Evolutionary conservation across 1,140 invertebrate species (phyloP).

Genomic region (Macrotrachela quadricornifera): DNA sequence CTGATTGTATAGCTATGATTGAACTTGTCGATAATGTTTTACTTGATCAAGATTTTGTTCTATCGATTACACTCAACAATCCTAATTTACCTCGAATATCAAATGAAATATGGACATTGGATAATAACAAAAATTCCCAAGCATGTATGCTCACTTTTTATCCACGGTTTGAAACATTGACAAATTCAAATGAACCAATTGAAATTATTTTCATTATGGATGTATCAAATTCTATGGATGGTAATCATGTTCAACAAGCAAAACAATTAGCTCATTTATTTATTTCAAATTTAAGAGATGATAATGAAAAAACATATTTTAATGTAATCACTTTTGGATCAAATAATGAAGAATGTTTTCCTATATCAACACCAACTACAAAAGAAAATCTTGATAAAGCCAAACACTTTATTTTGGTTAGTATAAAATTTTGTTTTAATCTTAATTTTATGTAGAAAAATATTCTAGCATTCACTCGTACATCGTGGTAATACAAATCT

Average conservation of each 20-base stretch:
- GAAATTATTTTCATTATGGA: constrained; percentile 20
- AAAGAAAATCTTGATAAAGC: no score
- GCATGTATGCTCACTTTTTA: constrained; percentile 31
- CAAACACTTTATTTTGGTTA: no score
- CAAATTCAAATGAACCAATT: constrained; percentile 3
- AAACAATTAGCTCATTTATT: no score
- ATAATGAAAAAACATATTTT: no score
- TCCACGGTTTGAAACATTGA: constrained; percentile 22
- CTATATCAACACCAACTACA: constrained; percentile 11
- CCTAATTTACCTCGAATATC: constrained; percentile 30
- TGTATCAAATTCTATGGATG: constrained; percentile 25
- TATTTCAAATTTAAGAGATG: no score
- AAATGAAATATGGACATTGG: constrained; percentile 19
- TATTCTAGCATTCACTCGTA: no score
- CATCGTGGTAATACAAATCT: constrained; percentile 18
- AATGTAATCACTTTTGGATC: no score
- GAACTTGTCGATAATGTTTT: constrained; percentile 10
- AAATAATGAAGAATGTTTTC: constrained; percentile 14
- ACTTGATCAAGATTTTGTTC: constrained; percentile 11
- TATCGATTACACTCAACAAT: constrained; percentile 21
- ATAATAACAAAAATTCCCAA: constrained; percentile 15
- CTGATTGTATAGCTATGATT: not conserved
- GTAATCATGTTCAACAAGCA: not conserved
- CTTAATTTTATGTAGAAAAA: no score
- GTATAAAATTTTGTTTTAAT: no score